Evolutionary conservation across 2,113 vertebrate species (phyloP), one percentile per base, ranked within the genome.

Genomic region (Psophia crepitans): DNA sequence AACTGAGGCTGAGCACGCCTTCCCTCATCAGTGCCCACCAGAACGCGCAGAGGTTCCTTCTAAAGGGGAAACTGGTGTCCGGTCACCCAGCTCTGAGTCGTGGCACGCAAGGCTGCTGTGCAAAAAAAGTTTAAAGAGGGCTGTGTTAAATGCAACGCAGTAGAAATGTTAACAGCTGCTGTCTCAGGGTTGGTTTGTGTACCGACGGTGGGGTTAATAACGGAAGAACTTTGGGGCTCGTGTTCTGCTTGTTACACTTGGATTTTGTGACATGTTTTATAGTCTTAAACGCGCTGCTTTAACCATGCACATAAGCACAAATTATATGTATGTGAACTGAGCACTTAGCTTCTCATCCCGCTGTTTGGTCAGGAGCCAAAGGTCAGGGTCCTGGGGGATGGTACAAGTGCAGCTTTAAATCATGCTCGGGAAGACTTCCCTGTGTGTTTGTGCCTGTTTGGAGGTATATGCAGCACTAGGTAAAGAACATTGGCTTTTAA

Each of bases 21-120:
- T 41, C 43, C 74, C 41, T 53, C 70, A 41, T 22, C 54, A 48
- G 32, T 39, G 19, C 16, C 60, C 41, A 26, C 21, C 32, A 32
- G 46, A 56, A 39, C 17, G 13, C 61, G 8, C 17, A 56, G 53
- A 56, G 53, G 28, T 11, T 56, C 51, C 41, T 54, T 57, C 78
- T 26, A 4, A 54, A 46, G 0, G 2, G 30, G 21, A 85, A 61
- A 54, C 5, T 1, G 11, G 19, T 11, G 39, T 28, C 19, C 41
- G 58, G 41, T 37, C 56, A 51, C 13, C 3, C 61, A 61, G 49
- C 18, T 73, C 23, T 2, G 14, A 30, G 35, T 6, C 33, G 64
- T 75, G 0, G 0, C 9, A 21, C 54, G 19, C 26, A 15, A 46
- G 23, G 33, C 3, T 44, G 76, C 17, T 30, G 26, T 5, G 51